These are phyloP conservation scores for Heliothis peltigera DNA, from an alignment of 2,888 invertebrate genomes.

Conservation along the genomic window DNA sequence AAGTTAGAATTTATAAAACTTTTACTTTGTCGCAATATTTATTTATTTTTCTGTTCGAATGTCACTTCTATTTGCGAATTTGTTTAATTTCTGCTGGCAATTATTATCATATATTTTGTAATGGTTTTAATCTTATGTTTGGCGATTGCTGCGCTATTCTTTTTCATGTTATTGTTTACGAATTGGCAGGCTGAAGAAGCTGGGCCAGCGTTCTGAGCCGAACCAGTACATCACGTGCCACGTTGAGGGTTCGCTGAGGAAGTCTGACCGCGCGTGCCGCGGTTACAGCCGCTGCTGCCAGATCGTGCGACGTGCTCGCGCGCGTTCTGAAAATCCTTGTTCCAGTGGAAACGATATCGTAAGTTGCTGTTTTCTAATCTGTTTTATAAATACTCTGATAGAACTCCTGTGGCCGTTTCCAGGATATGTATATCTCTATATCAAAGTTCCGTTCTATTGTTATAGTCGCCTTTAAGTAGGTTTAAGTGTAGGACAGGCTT, in stretches of 20 bases:
- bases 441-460: too few species aligned
- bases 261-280: slow-evolving; percentile 88
- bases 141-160: slow-evolving; percentile 17
- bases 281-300: slow-evolving; percentile 77
- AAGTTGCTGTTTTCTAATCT: slow-evolving; percentile 38
- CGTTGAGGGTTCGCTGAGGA: slow-evolving; percentile 91
- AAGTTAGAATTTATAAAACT: not conserved
- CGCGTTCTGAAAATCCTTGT: slow-evolving; percentile 81
- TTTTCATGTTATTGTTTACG: slow-evolving; percentile 29
- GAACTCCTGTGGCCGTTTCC: too few species aligned
- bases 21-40: not conserved
- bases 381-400: too few species aligned
- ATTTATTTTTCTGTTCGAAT: not conserved
- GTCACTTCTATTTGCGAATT: slow-evolving; percentile 14
- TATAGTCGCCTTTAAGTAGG: too few species aligned
- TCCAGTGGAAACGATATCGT: slow-evolving; percentile 87
- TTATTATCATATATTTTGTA: not conserved
- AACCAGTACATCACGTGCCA: slow-evolving; percentile 92
- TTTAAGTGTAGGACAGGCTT: too few species aligned
- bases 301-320: slow-evolving; percentile 81
- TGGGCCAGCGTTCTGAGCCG: slow-evolving; percentile 92
- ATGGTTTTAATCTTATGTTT: not conserved
- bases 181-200: slow-evolving; percentile 75
- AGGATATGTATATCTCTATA: too few species aligned
- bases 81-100: slow-evolving; percentile 1